A percentile compares a stretch with the other conserved stretches of the same genome.
These are phyloP conservation scores for Ciconia maguari DNA, from an alignment of 2,113 vertebrate genomes.

Conservation along the genomic window DNA sequence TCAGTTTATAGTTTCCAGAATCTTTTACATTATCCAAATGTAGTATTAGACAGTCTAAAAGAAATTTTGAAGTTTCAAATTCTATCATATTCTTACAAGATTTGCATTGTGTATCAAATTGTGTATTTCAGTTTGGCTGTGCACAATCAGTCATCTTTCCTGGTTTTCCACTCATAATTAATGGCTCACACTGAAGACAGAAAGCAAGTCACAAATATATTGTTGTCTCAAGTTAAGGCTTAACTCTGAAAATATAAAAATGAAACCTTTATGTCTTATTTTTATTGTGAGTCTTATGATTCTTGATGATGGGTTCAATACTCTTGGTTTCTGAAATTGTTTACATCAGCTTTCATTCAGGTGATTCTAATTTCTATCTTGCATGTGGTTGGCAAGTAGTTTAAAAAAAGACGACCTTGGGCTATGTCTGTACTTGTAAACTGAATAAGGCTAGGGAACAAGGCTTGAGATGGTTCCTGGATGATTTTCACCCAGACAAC, in stretches of 20 bases:
- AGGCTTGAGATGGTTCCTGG: background rate
- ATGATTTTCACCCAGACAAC: background rate
- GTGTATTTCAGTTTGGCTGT: background rate
- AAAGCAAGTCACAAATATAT: background rate
- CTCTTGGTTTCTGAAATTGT: background rate
- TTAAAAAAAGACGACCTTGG: background rate
- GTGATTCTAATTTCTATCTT: background rate
- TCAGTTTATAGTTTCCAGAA: background rate
- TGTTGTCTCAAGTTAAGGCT: background rate
- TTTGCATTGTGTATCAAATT: background rate
- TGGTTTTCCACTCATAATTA: background rate
- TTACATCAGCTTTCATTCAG: background rate
- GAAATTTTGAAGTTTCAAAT: background rate
- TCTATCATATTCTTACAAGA: background rate
- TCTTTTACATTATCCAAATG: background rate
- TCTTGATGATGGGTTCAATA: background rate
- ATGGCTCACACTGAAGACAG: background rate
- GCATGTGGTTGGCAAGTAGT: background rate
- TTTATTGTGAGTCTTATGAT: background rate
- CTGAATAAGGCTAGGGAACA: background rate
- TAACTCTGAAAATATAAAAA: background rate
- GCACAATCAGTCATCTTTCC: background rate
- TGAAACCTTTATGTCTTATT: background rate
- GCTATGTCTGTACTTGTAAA: background rate
- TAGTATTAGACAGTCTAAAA: background rate